Evolutionary conservation across 2,797 vertebrate species (phyloP).

Genomic region (Lagodon rhomboides): DNA sequence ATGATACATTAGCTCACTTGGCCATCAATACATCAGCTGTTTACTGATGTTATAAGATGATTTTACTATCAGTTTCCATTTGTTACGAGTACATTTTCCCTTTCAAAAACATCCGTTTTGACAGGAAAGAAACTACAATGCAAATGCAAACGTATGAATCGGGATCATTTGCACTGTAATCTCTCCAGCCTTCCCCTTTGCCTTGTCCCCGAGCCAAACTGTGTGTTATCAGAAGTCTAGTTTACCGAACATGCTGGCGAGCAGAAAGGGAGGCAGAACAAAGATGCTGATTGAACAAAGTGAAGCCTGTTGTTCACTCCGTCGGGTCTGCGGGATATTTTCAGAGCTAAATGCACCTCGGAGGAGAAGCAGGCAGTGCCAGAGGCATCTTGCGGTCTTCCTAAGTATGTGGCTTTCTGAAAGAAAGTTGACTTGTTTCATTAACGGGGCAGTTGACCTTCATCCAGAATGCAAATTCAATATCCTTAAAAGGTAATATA

Average conservation of each 20-base stretch:
- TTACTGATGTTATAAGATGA: too few species aligned
- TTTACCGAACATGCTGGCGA: conserved; percentile 48
- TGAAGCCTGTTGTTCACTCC: conserved; percentile 21
- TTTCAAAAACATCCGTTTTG: too few species aligned
- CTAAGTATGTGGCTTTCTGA: neutral
- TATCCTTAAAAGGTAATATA: conserved; percentile 28
- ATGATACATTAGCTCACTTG: too few species aligned
- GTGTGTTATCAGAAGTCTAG: conserved; percentile 57
- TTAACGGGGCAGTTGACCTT: conserved; percentile 31
- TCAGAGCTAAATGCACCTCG: conserved; percentile 20
- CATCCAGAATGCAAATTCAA: conserved; percentile 9
- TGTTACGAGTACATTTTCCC: too few species aligned
- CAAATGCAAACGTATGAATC: too few species aligned
- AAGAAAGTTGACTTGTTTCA: conserved; percentile 12
- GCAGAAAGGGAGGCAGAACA: conserved; percentile 49
- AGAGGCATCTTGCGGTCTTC: neutral
- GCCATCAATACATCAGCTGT: too few species aligned
- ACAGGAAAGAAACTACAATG: too few species aligned
- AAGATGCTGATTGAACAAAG: conserved; percentile 75
- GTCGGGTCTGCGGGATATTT: conserved; percentile 28
- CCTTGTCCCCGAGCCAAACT: conserved; percentile 4
- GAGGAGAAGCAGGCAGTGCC: conserved; percentile 47
- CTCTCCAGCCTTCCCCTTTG: neutral
- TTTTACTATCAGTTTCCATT: too few species aligned
- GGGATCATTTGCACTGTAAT: neutral